Base-by-base conservation (phyloP, 1,140 invertebrate genomes). In the Drosophila azteca region DNA sequence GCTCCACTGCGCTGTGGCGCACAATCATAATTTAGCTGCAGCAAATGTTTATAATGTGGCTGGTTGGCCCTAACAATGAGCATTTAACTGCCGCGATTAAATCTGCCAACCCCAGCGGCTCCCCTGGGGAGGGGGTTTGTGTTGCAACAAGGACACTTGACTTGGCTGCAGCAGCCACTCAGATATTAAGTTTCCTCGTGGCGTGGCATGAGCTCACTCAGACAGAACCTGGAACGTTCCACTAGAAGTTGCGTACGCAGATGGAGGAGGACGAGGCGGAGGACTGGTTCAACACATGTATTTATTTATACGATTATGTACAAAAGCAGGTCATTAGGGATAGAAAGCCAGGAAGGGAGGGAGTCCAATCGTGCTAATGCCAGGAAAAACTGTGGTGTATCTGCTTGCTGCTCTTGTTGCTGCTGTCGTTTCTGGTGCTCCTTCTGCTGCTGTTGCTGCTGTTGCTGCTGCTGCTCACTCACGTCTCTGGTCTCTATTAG, bases 11-110 rank as follows among this genome's bases (percentile, higher is more conserved):
- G 26, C 26, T 29, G 20, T 63, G 41, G 41, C 60, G 26, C 35
- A 26, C 49, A 64, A 74, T 57, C 52, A 74, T 46, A 55, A 74
- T 64, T 73, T 57, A 35, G 46, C 26, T 6, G 22, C 3, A 22
- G 29, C 4, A 29, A 8, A 43, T 8, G 66, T 8, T 49, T 6
- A 50, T 39, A 67, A 24, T 58, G 17, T 48, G 20, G 17, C 29
- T 45, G 22, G 13, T 9, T 43, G 20, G 6, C 20, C 17, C 5
- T 22, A 49, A 64, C 29, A 31, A 63, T 17, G 43, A 75, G 71
- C 31, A 45, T 59, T 24, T 53, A 75, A 75, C 35, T 50, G 43
- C 70, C 31, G 35, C 55, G 68, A 43, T 71, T 71, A 71, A n/a
- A 29, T 35, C 39, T n/a, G 1, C 17, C n/a, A 22, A 44, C 11